Base-by-base conservation (phyloP, 1,140 invertebrate species). In the Yoshiicerus persimilis region DNA sequence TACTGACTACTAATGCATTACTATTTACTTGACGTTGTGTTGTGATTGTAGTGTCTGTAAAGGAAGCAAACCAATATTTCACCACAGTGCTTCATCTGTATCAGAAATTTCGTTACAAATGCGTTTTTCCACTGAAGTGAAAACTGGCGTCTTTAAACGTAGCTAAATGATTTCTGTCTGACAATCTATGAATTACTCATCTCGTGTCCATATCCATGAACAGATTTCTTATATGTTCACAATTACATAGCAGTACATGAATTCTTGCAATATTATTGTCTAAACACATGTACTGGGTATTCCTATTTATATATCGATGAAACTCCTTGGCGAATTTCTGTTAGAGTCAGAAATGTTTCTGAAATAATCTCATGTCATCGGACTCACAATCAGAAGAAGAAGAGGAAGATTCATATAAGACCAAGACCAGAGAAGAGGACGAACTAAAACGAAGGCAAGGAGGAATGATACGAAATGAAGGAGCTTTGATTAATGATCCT, bases 401-500 rank as follows among this genome's bases (percentile, higher is more conserved):
- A n/a, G 70, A 8, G 32, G n/a, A 36, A 77, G 70, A 77, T 25
- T 77, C 34, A 32, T 16, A 30, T 16, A 56, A 56, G 47, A 56
- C 20, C 47, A 56, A 56, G n/a, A n/a, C n/a, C n/a, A n/a, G n/a
- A n/a, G 56, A 10, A 77, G 9, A 32, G 30, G 70, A 75, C 27
- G 32, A 70, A 8, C 8, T 8, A 27, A 70, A 70, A 4, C 6
- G 27, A n/a, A 77, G n/a, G 47, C 20, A 56, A 56, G 4, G 56
- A 64, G 30, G 20, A 36, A 77, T 77, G 32, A 77, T 77, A 77
- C 11, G 32, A 77, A 77, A 77, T 77, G 70, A 77, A 77, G 30
- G 70, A 77, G 32, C 70, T 77, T 32, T 77, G 70, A 77, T 77
- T 77, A 77, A 77, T 77, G 70, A 77, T 77, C 70, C 70, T 77